A percentile compares a stretch with the other conserved stretches of the same genome.
These are phyloP conservation scores for Rhadinocentrus ornatus DNA, from an alignment of 2,797 vertebrate genomes.

Conservation along the genomic window DNA sequence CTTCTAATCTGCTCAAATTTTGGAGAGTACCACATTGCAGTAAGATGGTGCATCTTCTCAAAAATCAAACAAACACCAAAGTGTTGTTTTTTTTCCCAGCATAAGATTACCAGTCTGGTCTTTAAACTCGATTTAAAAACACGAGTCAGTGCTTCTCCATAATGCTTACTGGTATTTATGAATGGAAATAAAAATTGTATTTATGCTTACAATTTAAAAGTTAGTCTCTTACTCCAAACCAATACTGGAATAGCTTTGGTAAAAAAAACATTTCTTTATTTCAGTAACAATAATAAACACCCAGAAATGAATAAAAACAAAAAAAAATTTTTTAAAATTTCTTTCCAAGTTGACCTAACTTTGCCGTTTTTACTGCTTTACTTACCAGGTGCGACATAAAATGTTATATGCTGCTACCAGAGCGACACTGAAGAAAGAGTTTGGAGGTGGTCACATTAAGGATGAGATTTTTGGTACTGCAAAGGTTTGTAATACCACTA, in stretches of 20 bases:
- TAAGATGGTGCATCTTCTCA: too few species aligned
- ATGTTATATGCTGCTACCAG: conserved; percentile 98
- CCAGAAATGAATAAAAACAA: neutral
- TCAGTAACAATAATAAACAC: neutral
- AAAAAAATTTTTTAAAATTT: neutral
- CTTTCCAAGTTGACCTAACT: neutral
- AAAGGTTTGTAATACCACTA: conserved; percentile 81
- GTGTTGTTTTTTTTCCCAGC: too few species aligned
- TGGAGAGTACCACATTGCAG: neutral
- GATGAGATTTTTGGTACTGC: conserved; percentile 94
- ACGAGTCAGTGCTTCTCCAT: too few species aligned
- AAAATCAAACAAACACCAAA: too few species aligned
- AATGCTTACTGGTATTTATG: too few species aligned
- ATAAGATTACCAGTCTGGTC: too few species aligned
- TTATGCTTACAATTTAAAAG: too few species aligned
- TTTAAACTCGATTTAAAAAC: too few species aligned
- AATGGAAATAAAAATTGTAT: too few species aligned
- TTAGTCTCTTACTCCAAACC: too few species aligned
- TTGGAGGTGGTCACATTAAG: conserved; percentile 96
- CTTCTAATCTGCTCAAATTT: neutral
- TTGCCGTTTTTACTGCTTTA: neutral
- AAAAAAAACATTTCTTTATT: too few species aligned
- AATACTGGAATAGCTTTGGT: too few species aligned
- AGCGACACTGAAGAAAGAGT: conserved; percentile 97
- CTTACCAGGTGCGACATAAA: conserved; percentile 92